phyloP scores from a whole-genome alignment of 2,888 invertebrate genomes.

The Orchesella flavescens region DNA sequence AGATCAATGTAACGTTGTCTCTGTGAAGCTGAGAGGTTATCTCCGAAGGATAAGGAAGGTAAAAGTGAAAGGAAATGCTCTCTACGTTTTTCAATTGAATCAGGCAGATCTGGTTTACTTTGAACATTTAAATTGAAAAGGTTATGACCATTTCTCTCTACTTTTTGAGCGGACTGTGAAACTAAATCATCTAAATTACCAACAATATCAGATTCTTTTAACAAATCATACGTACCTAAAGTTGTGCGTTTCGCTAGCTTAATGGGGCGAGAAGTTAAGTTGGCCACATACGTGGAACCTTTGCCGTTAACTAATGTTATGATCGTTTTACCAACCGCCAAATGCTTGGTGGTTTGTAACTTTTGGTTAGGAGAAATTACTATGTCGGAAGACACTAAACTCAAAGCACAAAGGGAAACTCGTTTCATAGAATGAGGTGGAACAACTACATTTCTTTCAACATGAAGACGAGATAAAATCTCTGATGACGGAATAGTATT shows the following conservation, averaged over 20 bases:
- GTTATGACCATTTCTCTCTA: too few species aligned
- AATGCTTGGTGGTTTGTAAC: not conserved
- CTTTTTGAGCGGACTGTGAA: not conserved
- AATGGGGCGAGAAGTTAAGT: not conserved
- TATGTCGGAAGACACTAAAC: not conserved
- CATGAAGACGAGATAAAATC: too few species aligned
- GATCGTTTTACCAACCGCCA: not conserved
- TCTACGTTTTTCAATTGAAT: too few species aligned
- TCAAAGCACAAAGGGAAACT: not conserved
- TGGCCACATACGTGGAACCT: not conserved
- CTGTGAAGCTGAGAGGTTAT: too few species aligned
- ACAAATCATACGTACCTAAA: not conserved
- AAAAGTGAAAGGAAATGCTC: too few species aligned
- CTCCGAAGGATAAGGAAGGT: too few species aligned
- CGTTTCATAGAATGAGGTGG: not conserved
- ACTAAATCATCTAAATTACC: not conserved
- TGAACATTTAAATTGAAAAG: too few species aligned
- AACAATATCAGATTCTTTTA: not conserved
- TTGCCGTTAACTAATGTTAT: not conserved
- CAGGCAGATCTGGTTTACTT: too few species aligned
- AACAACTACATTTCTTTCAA: not conserved
- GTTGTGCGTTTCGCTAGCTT: not conserved
- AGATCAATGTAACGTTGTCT: too few species aligned
- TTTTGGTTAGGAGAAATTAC: not conserved
- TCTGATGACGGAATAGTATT: too few species aligned